Evolutionary conservation across 2,888 invertebrate genomes (phyloP).

Genomic region (Watsonalla binaria): DNA sequence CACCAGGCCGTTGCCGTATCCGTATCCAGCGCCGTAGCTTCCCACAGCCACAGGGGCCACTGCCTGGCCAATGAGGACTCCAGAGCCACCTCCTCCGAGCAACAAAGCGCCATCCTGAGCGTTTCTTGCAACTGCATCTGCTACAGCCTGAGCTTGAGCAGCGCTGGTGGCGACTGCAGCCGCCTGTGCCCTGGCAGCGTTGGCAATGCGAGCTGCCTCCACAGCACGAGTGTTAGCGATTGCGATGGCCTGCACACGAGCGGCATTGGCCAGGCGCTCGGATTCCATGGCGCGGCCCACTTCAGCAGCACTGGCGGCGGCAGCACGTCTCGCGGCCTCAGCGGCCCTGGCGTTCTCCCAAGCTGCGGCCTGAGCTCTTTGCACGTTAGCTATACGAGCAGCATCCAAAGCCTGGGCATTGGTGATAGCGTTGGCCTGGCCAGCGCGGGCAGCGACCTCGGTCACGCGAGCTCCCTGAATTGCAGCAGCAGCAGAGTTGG

Average conservation of each 20-base stretch:
- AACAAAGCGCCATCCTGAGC: slow-evolving; percentile 55
- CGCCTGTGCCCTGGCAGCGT: slow-evolving; percentile 52
- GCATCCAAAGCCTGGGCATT: slow-evolving; percentile 68
- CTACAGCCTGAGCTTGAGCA: slow-evolving; percentile 59
- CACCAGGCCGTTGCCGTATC: slow-evolving; percentile 20
- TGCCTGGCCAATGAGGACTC: slow-evolving; percentile 17
- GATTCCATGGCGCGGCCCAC: slow-evolving; percentile 52
- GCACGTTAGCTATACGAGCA: slow-evolving; percentile 61
- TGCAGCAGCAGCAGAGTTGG: slow-evolving; percentile 64
- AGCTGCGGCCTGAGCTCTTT: slow-evolving; percentile 69
- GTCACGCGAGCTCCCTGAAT: slow-evolving; percentile 66
- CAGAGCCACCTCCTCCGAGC: slow-evolving; percentile 40
- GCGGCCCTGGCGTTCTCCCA: slow-evolving; percentile 63
- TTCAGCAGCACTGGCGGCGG: slow-evolving; percentile 47
- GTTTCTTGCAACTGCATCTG: slow-evolving; percentile 55
- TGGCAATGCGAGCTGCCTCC: slow-evolving; percentile 67
- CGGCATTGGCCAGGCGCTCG: slow-evolving; percentile 62
- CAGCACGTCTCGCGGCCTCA: slow-evolving; percentile 64
- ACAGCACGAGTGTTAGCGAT: slow-evolving; percentile 66
- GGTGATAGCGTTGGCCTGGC: slow-evolving; percentile 61
- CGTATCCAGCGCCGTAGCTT: slow-evolving; percentile 21
- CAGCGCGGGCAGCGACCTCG: slow-evolving; percentile 63
- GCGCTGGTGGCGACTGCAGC: slow-evolving; percentile 54
- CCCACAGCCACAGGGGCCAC: slow-evolving; percentile 14
- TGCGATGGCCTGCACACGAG: slow-evolving; percentile 64